Percentiles rank a stretch among this genome's conserved stretches.
Conservation (phyloP, 2,888 invertebrate species). For the Rhaphigaster nebulosa region DNA sequence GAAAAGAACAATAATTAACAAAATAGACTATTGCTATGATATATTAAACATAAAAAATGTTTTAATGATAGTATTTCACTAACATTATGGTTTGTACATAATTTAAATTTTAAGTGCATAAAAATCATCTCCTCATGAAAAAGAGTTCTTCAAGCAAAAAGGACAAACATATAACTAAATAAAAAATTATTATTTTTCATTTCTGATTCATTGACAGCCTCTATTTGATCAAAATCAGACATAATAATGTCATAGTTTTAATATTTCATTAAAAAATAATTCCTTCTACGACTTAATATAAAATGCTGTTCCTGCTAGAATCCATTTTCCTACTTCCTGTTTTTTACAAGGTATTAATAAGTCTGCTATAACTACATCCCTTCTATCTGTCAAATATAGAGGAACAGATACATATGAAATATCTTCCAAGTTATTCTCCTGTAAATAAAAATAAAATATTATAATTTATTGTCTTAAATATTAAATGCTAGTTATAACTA, state of each 20-base stretch:
- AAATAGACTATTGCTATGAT: too few species aligned
- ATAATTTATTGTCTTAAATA: slow-evolving; percentile 19
- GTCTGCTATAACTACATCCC: slow-evolving; percentile 71
- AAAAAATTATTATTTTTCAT: not conserved
- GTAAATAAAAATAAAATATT: slow-evolving; percentile 7
- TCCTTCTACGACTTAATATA: slow-evolving; percentile 70
- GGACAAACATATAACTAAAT: not conserved
- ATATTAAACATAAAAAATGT: too few species aligned
- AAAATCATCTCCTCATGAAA: too few species aligned
- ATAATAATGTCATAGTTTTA: not conserved
- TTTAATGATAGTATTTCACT: too few species aligned
- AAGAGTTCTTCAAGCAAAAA: not conserved
- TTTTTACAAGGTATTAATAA: slow-evolving; percentile 71
- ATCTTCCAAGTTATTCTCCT: slow-evolving; percentile 66
- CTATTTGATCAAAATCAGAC: not conserved
- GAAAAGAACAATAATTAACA: too few species aligned
- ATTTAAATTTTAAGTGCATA: too few species aligned
- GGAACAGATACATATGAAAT: slow-evolving; percentile 70
- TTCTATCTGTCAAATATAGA: slow-evolving; percentile 72
- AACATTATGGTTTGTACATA: too few species aligned
- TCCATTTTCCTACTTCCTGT: slow-evolving; percentile 72
- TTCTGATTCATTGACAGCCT: not conserved
- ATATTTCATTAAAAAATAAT: not conserved
- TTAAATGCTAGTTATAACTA: not conserved
- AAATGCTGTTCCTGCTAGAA: slow-evolving; percentile 76